Conservation (phyloP, 2,113 vertebrate genomes). For the Actenoides hombroni region DNA sequence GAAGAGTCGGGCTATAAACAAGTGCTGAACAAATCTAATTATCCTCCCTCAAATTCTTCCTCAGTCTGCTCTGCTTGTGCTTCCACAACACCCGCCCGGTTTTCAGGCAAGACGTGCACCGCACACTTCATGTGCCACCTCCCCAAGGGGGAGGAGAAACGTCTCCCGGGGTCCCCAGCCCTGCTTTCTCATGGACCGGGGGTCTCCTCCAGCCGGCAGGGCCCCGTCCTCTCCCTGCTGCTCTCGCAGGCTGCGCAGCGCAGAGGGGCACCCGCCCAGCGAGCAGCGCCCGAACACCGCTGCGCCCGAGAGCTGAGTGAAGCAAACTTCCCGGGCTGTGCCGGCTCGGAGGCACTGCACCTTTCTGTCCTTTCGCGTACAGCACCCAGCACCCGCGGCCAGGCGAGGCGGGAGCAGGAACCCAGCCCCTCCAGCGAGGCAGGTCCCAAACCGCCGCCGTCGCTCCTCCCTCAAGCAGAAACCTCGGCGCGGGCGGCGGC, state of each 20-base stretch:
- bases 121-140: fast-evolving
- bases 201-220: background rate
- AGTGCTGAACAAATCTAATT: background rate
- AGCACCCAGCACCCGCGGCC: background rate
- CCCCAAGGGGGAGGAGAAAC: background rate
- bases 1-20: background rate
- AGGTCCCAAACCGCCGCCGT: background rate
- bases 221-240: fast-evolving
- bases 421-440: background rate
- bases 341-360: background rate
- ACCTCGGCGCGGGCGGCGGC: fast-evolving
- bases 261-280: background rate
- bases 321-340: no score
- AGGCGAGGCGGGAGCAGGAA: background rate
- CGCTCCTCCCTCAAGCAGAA: background rate
- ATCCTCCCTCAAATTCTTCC: background rate
- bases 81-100: background rate
- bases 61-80: background rate
- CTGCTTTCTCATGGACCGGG: fast-evolving
- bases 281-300: background rate
- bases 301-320: background rate
- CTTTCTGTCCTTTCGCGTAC: fast-evolving
- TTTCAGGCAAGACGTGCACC: fast-evolving
- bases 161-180: fast-evolving
- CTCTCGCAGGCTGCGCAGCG: background rate